Conservation (phyloP, 2,888 invertebrate species). For the Phalera bucephala region DNA sequence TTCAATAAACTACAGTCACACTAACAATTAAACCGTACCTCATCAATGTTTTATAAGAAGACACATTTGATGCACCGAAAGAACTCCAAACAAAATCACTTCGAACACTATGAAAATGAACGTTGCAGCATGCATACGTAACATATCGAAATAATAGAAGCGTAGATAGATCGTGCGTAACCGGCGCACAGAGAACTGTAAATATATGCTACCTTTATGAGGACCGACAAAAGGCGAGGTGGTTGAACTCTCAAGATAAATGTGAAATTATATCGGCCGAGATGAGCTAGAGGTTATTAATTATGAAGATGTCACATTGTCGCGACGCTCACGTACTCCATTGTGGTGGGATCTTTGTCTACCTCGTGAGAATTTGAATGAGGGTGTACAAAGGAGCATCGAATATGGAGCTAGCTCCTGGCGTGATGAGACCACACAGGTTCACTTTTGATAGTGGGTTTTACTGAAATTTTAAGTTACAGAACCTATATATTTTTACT, state of each 20-base stretch:
- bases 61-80: no score
- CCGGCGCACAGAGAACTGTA: slow-evolving; percentile 73
- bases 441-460: slow-evolving; percentile 37
- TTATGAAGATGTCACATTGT: slow-evolving; percentile 80
- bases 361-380: slow-evolving; percentile 73
- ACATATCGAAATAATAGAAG: slow-evolving; percentile 36
- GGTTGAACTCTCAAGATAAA: slow-evolving; percentile 78
- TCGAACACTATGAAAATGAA: slow-evolving; percentile 28
- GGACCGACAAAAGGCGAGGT: slow-evolving; percentile 72
- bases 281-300: slow-evolving; percentile 81
- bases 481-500: no score
- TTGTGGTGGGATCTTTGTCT: slow-evolving; percentile 71
- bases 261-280: slow-evolving; percentile 79
- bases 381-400: slow-evolving; percentile 56
- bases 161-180: slow-evolving; percentile 72
- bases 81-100: slow-evolving; percentile 29
- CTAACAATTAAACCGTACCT: no score
- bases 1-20: no score
- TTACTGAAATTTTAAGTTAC: no score
- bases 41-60: no score
- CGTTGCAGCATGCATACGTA: slow-evolving; percentile 28
- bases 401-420: slow-evolving; percentile 65
- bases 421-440: slow-evolving; percentile 67
- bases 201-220: slow-evolving; percentile 71
- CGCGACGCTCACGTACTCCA: slow-evolving; percentile 69